Conservation (phyloP, 2,888 invertebrate genomes). For the Latheticus oryzae region DNA sequence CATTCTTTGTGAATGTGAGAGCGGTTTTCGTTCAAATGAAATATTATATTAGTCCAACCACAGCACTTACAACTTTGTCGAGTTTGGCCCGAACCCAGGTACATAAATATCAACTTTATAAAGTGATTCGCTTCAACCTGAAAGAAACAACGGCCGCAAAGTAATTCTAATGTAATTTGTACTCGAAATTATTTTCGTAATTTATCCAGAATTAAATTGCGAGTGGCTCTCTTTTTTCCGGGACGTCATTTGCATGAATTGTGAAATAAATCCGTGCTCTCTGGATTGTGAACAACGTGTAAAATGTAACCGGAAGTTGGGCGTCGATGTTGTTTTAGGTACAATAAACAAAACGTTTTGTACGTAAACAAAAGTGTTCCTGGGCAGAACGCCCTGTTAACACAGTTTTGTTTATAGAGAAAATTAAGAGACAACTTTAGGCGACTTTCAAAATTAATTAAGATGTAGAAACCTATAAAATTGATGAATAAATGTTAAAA, state of each 20-base stretch:
- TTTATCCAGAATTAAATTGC: constrained; percentile 28
- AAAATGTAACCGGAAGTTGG: constrained; percentile 15
- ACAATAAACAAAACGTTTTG: constrained; percentile 12
- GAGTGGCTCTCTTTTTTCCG: too few species aligned
- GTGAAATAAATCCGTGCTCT: constrained; percentile 8
- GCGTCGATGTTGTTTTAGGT: constrained; percentile 19
- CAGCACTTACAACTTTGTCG: constrained; percentile 45
- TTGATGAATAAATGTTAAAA: too few species aligned
- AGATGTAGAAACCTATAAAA: too few species aligned
- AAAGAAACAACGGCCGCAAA: constrained; percentile 36
- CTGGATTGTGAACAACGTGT: constrained; percentile 6
- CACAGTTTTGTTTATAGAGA: too few species aligned
- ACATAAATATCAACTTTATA: constrained; percentile 48
- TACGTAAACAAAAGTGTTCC: constrained; percentile 9
- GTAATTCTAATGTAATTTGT: constrained; percentile 38
- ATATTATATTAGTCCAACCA: constrained; percentile 43
- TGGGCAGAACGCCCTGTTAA: too few species aligned
- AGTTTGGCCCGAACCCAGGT: constrained; percentile 46
- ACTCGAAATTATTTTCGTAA: constrained; percentile 32
- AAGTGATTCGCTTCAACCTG: constrained; percentile 38
- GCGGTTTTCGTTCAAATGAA: constrained; percentile 45
- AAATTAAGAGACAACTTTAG: too few species aligned
- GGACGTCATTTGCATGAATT: constrained; percentile 20
- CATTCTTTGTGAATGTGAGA: constrained; percentile 43
- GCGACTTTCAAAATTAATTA: too few species aligned